phyloP scores from a whole-genome alignment of 2,113 vertebrate genomes.

The Candoia aspera region DNA sequence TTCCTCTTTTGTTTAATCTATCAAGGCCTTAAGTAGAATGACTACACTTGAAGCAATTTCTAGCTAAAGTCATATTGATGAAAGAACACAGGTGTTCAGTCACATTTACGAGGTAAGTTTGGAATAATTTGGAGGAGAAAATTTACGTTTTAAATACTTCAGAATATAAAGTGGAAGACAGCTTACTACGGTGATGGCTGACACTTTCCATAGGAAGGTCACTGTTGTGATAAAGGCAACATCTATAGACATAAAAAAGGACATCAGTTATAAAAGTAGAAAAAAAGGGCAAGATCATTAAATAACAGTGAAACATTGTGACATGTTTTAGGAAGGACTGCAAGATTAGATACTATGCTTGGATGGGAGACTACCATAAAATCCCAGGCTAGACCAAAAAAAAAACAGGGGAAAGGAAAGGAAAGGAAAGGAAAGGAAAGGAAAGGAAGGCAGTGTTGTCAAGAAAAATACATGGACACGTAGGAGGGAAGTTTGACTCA shows the following conservation, averaged over 20 bases:
- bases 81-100: slow-evolving; percentile 27
- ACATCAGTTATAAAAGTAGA: not conserved
- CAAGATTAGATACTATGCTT: not conserved
- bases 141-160: slow-evolving; percentile 97
- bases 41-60: slow-evolving; percentile 43
- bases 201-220: slow-evolving; percentile 98
- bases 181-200: slow-evolving; percentile 93
- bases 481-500: not conserved
- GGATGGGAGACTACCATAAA: not conserved
- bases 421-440: too few species aligned
- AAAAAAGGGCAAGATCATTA: slow-evolving; percentile 22
- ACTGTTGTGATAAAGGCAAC: slow-evolving; percentile 90
- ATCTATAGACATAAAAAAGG: slow-evolving; percentile 74
- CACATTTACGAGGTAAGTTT: slow-evolving; percentile 87
- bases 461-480: not conserved
- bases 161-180: slow-evolving; percentile 98
- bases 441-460: not conserved
- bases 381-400: not conserved
- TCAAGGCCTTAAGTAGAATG: slow-evolving; percentile 56
- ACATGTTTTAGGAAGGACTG: slow-evolving; percentile 21
- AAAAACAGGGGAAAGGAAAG: not conserved
- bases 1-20: slow-evolving; percentile 37
- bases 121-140: slow-evolving; percentile 96
- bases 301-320: slow-evolving; percentile 10
- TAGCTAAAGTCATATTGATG: slow-evolving; percentile 37